phyloP scores from a whole-genome alignment of 2,113 vertebrate species.

The Naja naja region DNA sequence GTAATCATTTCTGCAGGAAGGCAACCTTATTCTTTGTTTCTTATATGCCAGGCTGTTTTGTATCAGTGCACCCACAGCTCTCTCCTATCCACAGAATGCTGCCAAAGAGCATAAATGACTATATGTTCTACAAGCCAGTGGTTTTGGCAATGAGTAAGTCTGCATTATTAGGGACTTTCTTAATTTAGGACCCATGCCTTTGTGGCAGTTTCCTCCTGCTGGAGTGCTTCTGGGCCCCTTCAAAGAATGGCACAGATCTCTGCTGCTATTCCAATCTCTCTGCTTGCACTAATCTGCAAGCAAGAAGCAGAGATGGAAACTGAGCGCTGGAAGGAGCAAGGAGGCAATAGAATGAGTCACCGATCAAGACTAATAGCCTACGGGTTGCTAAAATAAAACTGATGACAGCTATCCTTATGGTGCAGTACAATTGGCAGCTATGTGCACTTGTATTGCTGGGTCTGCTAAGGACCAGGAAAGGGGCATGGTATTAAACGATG shows the following conservation, averaged over 20 bases:
- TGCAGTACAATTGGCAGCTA: slow-evolving; percentile 49
- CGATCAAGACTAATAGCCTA: slow-evolving; percentile 59
- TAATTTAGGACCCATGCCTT: neutral
- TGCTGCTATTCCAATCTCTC: neutral
- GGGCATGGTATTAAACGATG: slow-evolving; percentile 2
- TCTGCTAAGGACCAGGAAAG: slow-evolving; percentile 7
- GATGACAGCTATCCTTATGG: slow-evolving; percentile 44
- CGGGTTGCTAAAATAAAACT: slow-evolving; percentile 59
- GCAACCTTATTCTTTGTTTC: neutral
- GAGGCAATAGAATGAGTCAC: slow-evolving; percentile 58
- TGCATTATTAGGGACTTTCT: neutral
- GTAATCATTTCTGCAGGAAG: neutral
- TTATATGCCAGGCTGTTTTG: neutral
- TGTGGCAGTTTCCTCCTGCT: neutral
- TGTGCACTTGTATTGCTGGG: slow-evolving; percentile 50
- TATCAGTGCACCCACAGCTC: neutral
- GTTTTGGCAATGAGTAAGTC: neutral
- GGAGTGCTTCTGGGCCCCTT: neutral
- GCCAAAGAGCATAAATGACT: neutral
- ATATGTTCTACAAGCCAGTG: neutral
- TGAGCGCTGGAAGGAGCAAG: neutral
- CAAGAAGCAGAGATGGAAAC: slow-evolving; percentile 21
- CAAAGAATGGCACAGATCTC: neutral
- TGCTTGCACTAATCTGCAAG: slow-evolving; percentile 16
- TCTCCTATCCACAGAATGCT: neutral